A percentile compares a stretch with the other conserved stretches of the same genome.
phyloP scores from a whole-genome alignment of 2,113 vertebrate species.

The Lepus europaeus region DNA sequence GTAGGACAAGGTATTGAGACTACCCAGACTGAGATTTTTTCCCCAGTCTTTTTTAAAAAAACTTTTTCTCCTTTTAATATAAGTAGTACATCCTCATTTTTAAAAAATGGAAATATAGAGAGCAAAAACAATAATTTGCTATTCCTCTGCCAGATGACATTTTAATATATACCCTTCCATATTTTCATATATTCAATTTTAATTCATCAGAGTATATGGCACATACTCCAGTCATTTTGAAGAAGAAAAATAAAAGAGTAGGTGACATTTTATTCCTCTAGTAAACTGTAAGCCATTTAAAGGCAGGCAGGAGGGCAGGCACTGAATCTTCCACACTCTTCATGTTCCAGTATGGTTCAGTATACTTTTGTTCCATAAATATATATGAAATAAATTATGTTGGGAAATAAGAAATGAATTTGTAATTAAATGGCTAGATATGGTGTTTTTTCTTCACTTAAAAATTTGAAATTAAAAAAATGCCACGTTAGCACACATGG shows the following conservation, averaged over 20 bases:
- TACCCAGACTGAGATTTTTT: background rate
- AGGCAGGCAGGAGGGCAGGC: background rate
- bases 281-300: background rate
- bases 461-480: background rate
- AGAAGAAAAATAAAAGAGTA: background rate
- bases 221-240: background rate
- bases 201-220: background rate
- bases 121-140: slow-evolving; percentile 33
- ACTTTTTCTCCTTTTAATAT: background rate
- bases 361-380: background rate
- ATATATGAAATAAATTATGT: background rate
- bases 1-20: background rate
- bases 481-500: background rate
- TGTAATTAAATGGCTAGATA: background rate
- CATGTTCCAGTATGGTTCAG: background rate
- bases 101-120: background rate
- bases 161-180: background rate
- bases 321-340: background rate
- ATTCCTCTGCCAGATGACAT: background rate
- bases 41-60: background rate
- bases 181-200: background rate
- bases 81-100: background rate
- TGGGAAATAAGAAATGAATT: background rate
- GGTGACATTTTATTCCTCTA: background rate
- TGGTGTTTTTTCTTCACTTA: background rate